These are phyloP conservation scores for Phalera bucephala DNA, from an alignment of 2,888 invertebrate species.

Conservation along the genomic window DNA sequence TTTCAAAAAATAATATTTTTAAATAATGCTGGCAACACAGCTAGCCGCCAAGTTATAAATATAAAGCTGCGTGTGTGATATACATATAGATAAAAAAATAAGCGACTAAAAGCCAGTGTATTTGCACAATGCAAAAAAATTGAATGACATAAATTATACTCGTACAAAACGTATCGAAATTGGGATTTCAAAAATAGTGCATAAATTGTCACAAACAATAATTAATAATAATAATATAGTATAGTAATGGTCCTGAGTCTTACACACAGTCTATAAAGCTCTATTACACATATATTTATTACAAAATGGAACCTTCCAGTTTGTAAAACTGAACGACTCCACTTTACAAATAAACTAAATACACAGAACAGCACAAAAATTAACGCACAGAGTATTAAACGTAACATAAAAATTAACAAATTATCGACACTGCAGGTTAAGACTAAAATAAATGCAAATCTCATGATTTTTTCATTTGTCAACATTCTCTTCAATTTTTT, in stretches of 20 bases:
- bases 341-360: slow-evolving; percentile 62
- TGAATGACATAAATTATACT: slow-evolving; percentile 40
- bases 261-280: slow-evolving; percentile 76
- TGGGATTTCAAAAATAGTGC: slow-evolving; percentile 61
- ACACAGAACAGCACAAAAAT: slow-evolving; percentile 73
- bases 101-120: slow-evolving; percentile 75
- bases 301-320: slow-evolving; percentile 51
- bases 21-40: slow-evolving; percentile 32
- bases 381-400: slow-evolving; percentile 67
- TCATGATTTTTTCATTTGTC: slow-evolving; percentile 28
- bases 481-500: slow-evolving; percentile 10
- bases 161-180: slow-evolving; percentile 52
- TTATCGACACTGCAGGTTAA: slow-evolving; percentile 65
- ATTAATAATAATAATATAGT: slow-evolving; percentile 31
- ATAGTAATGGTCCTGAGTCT: slow-evolving; percentile 78
- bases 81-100: slow-evolving; percentile 47
- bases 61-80: slow-evolving; percentile 43
- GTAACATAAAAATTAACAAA: slow-evolving; percentile 54
- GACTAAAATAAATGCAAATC: slow-evolving; percentile 64
- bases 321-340: slow-evolving; percentile 37
- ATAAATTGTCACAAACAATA: slow-evolving; percentile 59
- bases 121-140: slow-evolving; percentile 54
- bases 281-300: slow-evolving; percentile 59
- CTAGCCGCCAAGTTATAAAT: slow-evolving; percentile 31
- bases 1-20: slow-evolving; percentile 18